These are phyloP conservation scores for Dasypogon diadema DNA, from an alignment of 2,888 invertebrate species.

Conservation along the genomic window DNA sequence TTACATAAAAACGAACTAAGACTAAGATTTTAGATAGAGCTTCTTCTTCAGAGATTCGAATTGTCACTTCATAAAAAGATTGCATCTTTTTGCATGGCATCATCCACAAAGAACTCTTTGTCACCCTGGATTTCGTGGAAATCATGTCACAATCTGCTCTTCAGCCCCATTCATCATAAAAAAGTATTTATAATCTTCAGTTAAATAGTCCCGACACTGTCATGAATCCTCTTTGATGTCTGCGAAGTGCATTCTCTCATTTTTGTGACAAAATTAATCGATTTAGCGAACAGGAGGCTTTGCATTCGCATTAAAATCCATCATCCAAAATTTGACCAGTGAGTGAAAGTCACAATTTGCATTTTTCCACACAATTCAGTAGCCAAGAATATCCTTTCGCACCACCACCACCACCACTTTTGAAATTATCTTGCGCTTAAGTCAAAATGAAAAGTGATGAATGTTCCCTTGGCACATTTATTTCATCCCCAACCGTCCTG, in stretches of 20 bases:
- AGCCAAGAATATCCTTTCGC: neutral
- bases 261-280: conserved; percentile 15
- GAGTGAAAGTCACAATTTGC: too few species aligned
- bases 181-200: conserved; percentile 19
- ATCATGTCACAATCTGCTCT: neutral
- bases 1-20: too few species aligned
- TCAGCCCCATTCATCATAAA: conserved; percentile 38
- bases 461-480: too few species aligned
- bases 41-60: too few species aligned
- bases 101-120: conserved; percentile 1
- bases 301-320: too few species aligned
- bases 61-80: too few species aligned
- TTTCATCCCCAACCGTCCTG: too few species aligned
- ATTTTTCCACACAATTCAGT: neutral
- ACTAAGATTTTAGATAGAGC: too few species aligned
- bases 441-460: neutral
- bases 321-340: too few species aligned
- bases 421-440: neutral
- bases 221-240: conserved; percentile 38
- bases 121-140: neutral
- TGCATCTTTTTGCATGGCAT: too few species aligned
- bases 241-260: conserved; percentile 28
- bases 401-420: neutral
- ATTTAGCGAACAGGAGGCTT: too few species aligned
- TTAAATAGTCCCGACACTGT: conserved; percentile 13